Evolutionary conservation across 37 sponge, comb jelly and placozoan species (phyloP), one percentile per base, ranked within the genome.

Genomic region (Tethya wilhelma): DNA sequence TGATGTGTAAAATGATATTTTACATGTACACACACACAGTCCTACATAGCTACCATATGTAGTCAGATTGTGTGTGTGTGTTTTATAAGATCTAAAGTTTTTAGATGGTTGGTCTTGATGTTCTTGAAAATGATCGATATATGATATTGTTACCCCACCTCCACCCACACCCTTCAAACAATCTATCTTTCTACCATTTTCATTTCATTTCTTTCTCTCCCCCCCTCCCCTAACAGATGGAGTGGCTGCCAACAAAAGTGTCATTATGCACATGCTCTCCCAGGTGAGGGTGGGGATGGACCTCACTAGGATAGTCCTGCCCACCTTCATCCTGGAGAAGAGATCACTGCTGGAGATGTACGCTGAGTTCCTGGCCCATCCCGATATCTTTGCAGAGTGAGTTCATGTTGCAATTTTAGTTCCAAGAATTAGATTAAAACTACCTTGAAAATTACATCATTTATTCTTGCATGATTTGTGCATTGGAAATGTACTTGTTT

Each of bases 311-410:
- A 90, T 98, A 11, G 81, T 88, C 4, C 90, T 98, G 2, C 99
- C 99, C 0, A 98, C 99, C 0, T 98, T 98, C 83, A 98, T 98
- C 68, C 86, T 98, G 41, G 99, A 98, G 91, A 96, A 96, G 81
- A 66, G 91, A n/a, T 98, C 99, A 7, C 93, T 98, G 42, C 84
- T 98, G 75, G 99, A 98, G 75, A 98, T 98, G 99, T 98, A 96
- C 67, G 96, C 99, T 0, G 99, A 98, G 69, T 94, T 98, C 82
- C 73, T 98, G 23, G 90, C 99, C 43, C 97, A 98, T 63, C 91
- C 99, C 2, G 96, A 98, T 84, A 53, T 94, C 28, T 94, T 97
- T 73, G 84, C 86, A 29, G 77, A 22, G 93, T 92, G 64, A 86
- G 87, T 20, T 42, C 8, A 23, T 44, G 40, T 34, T 28, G 7